Conservation (phyloP, 2,797 vertebrate genomes). For the Poeciliopsis paucimaculata region DNA sequence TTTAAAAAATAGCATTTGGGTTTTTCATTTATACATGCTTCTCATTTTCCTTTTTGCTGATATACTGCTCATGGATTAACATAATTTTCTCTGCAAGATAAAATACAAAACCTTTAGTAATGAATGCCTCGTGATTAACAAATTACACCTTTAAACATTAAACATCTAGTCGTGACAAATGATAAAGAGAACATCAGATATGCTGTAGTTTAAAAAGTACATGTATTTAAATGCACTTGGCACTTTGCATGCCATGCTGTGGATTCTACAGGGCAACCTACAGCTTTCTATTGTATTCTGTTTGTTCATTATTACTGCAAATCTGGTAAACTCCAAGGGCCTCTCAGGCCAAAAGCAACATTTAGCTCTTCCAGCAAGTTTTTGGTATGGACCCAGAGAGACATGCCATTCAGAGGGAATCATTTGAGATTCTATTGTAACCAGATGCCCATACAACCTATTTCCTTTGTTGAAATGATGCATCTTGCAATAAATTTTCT, state of each 20-base stretch:
- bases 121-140: background rate
- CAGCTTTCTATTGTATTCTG: background rate
- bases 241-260: background rate
- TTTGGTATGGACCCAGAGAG: background rate
- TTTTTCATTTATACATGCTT: background rate
- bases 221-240: background rate
- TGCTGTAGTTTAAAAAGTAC: background rate
- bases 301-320: background rate
- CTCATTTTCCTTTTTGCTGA: background rate
- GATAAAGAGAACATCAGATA: background rate
- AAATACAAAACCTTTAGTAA: background rate
- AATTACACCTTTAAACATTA: background rate
- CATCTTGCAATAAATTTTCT: background rate
- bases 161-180: background rate
- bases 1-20: background rate
- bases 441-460: background rate
- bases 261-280: background rate
- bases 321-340: background rate
- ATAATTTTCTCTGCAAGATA: background rate
- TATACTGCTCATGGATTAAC: background rate
- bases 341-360: background rate
- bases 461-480: background rate
- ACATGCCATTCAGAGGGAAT: background rate
- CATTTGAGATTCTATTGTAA: background rate
- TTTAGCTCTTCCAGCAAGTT: background rate